Percentiles rank a stretch among this genome's conserved stretches.
phyloP scores from a whole-genome alignment of 2,113 vertebrate genomes.

The Spea multiplicata region DNA sequence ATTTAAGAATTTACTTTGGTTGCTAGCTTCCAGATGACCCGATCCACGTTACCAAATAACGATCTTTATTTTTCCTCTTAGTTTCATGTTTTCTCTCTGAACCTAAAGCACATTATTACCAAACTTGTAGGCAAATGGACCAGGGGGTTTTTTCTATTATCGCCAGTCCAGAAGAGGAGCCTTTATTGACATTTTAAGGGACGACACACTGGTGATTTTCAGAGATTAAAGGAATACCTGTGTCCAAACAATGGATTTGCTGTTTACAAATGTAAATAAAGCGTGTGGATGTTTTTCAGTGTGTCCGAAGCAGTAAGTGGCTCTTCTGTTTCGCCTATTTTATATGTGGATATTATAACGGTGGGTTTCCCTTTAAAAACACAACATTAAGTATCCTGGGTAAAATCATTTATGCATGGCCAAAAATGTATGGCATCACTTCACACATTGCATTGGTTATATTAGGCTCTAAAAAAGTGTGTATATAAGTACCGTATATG shows the following conservation, averaged over 20 bases:
- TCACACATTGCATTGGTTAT: no score
- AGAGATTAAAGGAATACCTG: not conserved
- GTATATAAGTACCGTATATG: not conserved
- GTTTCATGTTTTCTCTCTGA: conserved; percentile 25
- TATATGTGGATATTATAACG: no score
- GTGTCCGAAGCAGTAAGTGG: not conserved
- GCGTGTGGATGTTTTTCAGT: not conserved
- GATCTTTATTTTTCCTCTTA: not conserved
- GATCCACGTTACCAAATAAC: no score
- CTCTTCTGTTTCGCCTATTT: no score
- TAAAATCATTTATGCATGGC: no score
- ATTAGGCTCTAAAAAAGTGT: not conserved
- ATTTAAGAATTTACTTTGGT: no score
- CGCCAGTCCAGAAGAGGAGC: not conserved
- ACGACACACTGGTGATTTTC: not conserved
- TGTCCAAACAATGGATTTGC: conserved; percentile 17
- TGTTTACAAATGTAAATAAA: conserved; percentile 11
- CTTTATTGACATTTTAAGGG: not conserved
- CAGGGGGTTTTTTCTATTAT: not conserved
- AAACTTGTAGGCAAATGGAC: conserved; percentile 17
- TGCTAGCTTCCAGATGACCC: no score
- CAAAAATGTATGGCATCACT: no score
- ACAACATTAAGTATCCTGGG: no score
- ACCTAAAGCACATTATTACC: conserved; percentile 44
- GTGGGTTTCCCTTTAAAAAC: no score